Base-by-base conservation (phyloP, 2,888 invertebrate genomes). In the Agrochola lychnidis region DNA sequence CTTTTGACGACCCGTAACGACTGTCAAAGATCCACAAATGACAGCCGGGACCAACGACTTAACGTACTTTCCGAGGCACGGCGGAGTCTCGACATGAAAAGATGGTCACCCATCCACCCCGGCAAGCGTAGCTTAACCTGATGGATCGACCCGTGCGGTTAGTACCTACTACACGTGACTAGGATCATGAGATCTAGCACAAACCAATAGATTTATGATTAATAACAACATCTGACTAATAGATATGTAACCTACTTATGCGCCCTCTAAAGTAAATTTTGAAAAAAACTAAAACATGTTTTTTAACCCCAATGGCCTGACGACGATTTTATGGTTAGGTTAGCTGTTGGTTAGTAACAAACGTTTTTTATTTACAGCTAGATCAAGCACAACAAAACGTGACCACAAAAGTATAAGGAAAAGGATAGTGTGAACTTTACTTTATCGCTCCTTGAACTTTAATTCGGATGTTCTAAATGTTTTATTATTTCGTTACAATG, bases 371-470 rank as follows among this genome's bases (percentile, higher is more conserved):
- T 22, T 12, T 22, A 51, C 7, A 16, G n/a, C 48, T 72, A 73
- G 36, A 40, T 40, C 25, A 42, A 9, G 6, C 16, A 19, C 36
- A 72, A 81, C 22, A 45, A 66, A 53, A 66, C 19, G 42, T 56
- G 40, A 68, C 9, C 19, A 40, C 59, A 62, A 30, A 40, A 48
- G 22, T 59, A 14, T 42, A 51, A 48, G 16, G 40, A 56, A 53
- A 40, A 62, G 14, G 16, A 42, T 66, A 42, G 40, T 74, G 67
- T 63, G 62, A 75, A 36, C 45, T 63, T 57, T 22, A 22, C 22
- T 53, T 56, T 70, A 79, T 16, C 22, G 12, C 0, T 12, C 2
- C 12, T 0, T 66, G 12, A 4, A 48, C 36, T 36, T 62, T 45
- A 64, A 59, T 53, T 73, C 2, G 14, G 9, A 25, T 56, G 19